phyloP scores from a whole-genome alignment of 2,113 vertebrate genomes.

The Ginglymostoma cirratum region DNA sequence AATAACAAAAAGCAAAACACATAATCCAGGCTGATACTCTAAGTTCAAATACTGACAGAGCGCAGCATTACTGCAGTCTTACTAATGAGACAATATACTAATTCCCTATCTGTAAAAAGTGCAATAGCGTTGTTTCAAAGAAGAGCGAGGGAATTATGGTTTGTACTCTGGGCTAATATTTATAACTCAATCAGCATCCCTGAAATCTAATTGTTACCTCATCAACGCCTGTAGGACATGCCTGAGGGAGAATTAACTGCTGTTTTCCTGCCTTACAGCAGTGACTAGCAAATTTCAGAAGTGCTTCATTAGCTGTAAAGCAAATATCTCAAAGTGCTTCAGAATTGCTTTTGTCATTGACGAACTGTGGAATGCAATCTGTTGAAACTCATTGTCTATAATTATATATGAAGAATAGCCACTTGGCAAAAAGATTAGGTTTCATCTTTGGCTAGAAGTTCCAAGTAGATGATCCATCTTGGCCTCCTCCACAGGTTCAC shows the following conservation, averaged over 20 bases:
- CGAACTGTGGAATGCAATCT: neutral
- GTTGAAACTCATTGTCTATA: neutral
- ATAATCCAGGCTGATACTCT: neutral
- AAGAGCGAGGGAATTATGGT: neutral
- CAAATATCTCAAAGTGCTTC: neutral
- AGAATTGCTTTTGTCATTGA: neutral
- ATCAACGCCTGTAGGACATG: neutral
- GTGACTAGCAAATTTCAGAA: neutral
- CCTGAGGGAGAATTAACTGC: neutral
- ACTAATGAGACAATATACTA: neutral
- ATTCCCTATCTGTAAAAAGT: neutral
- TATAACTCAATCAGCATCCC: neutral
- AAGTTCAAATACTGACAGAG: neutral
- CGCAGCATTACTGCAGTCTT: neutral
- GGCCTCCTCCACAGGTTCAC: too few species aligned
- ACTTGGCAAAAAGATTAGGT: too few species aligned
- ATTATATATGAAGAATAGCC: neutral
- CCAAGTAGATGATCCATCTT: too few species aligned
- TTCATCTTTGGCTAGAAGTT: too few species aligned
- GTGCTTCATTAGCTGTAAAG: neutral
- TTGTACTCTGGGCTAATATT: neutral
- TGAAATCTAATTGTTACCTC: neutral
- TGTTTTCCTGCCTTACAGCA: neutral
- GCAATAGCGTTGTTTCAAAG: neutral
- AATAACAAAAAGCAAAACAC: neutral